phyloP scores from a whole-genome alignment of 2,113 vertebrate species.

The Tretioscincus oriximinensis region DNA sequence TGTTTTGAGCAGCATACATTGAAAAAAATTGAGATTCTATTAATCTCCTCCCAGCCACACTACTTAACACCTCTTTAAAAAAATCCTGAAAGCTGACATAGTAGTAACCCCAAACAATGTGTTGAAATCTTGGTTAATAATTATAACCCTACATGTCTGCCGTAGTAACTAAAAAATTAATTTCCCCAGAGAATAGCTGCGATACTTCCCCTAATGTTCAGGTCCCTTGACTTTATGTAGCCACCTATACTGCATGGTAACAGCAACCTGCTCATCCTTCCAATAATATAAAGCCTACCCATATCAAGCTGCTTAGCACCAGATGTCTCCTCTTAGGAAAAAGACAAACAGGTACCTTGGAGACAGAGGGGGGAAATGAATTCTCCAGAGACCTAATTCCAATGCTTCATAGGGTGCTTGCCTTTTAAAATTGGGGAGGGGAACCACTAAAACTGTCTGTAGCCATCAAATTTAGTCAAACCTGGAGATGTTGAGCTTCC shows the following conservation, averaged over 20 bases:
- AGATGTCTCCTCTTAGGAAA: slow-evolving; percentile 5
- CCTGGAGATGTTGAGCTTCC: neutral
- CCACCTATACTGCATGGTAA: slow-evolving; percentile 21
- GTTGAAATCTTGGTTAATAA: slow-evolving; percentile 16
- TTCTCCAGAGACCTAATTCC: neutral
- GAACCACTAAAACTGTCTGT: neutral
- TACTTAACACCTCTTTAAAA: neutral
- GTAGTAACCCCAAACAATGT: slow-evolving; percentile 1
- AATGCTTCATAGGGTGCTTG: neutral
- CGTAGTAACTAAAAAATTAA: neutral
- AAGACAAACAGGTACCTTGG: slow-evolving; percentile 3
- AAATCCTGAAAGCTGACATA: neutral
- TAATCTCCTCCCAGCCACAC: rapidly evolving
- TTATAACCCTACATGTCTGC: neutral
- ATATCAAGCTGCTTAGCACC: slow-evolving; percentile 11
- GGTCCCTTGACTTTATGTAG: neutral
- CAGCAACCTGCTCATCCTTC: slow-evolving; percentile 32
- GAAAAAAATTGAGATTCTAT: neutral
- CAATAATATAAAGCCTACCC: neutral
- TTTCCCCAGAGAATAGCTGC: slow-evolving; percentile 18
- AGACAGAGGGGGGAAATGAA: slow-evolving; percentile 7
- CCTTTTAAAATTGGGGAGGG: neutral
- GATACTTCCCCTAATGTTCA: neutral
- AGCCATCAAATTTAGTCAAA: neutral
- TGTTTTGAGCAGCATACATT: too few species aligned